These are phyloP conservation scores for Macropis europaea DNA, from an alignment of 2,888 invertebrate species.

Conservation along the genomic window DNA sequence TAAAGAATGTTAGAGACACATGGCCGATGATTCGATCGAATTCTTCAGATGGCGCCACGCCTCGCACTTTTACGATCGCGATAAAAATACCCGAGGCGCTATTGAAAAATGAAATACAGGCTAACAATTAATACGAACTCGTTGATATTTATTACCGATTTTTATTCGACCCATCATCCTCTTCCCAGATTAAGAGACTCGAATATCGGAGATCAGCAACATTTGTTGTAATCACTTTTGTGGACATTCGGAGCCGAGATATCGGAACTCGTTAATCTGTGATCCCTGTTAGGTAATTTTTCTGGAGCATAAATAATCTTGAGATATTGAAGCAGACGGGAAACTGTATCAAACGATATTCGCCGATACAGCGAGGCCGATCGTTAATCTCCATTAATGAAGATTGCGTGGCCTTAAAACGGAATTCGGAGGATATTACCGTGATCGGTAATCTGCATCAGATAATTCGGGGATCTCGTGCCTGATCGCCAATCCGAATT, in stretches of 20 bases:
- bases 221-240: not conserved
- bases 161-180: too few species aligned
- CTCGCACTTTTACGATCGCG: not conserved
- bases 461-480: not conserved
- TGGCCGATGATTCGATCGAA: too few species aligned
- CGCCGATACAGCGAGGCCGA: not conserved
- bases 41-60: too few species aligned
- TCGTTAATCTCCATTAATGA: conserved; percentile 2
- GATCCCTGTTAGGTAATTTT: not conserved
- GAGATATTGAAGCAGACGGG: conserved; percentile 10
- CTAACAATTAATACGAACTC: too few species aligned
- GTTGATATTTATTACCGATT: conserved; percentile 4
- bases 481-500: not conserved
- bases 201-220: not conserved
- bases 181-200: not conserved
- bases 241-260: not conserved
- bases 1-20: too few species aligned
- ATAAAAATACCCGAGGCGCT: not conserved
- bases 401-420: not conserved
- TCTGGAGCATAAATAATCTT: conserved; percentile 1
- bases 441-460: not conserved
- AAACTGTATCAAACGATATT: not conserved
- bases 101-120: too few species aligned
- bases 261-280: not conserved
- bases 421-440: not conserved